Evolutionary conservation across 2,113 vertebrate species (phyloP), one percentile per base, ranked within the genome.

Genomic region (Sylvia atricapilla): DNA sequence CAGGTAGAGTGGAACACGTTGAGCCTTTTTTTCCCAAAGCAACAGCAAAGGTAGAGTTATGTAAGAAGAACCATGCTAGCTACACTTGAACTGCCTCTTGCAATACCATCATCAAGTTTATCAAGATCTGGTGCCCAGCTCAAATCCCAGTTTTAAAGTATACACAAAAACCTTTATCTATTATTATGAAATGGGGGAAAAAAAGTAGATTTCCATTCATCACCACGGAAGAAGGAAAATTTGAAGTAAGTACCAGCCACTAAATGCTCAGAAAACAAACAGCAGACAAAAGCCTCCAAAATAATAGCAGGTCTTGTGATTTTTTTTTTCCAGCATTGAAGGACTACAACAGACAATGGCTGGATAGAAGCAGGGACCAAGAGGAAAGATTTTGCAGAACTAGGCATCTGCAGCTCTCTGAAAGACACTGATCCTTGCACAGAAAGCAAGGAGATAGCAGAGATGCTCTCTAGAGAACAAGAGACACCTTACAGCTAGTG

Each of bases 301-400:
- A 91, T 75, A 94, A 91, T 28, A 94, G 81, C 58, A 39, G 22
- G 64, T 88, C 91, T 95, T 85, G 72, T 90, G 94, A 93, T 46
- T 62, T 72, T 70, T 85, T 59, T 79, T 82, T 50, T 90, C 20
- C 53, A 82, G 46, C 44, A 85, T 77, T 91, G 75, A 86, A 86
- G 17, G 64, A 93, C 44, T 67, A 94, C 76, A 96, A 77, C 44
- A 78, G 79, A 95, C 93, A 94, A 94, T 82, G 33, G 84, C 12
- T 91, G 60, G 52, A 72, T 0, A 49, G 39, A 22, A 92, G 44
- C 35, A 53, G 35, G 24, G 70, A 69, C 19, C n/a, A 27, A 67
- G 43, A 59, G 41, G 18, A 20, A 78, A 82, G 70, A 77, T 27
- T 79, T 50, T 74, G 33, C 62, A 31, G 35, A 94, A 80, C 11